Conservation (phyloP, 2,113 vertebrate genomes). For the Hymenochirus boettgeri region DNA sequence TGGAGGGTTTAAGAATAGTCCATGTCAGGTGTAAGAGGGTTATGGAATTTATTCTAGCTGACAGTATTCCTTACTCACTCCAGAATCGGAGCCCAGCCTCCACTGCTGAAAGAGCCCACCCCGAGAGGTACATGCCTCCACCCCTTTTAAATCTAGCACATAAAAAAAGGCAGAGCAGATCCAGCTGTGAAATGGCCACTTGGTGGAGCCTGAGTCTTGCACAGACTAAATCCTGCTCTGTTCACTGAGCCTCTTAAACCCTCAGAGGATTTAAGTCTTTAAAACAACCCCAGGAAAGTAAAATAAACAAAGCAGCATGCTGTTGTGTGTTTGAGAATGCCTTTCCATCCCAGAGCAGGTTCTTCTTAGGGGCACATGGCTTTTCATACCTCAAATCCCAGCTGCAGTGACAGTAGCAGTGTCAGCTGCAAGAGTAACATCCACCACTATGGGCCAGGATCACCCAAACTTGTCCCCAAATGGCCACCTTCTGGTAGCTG, state of each 20-base stretch:
- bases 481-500: constrained; percentile 63
- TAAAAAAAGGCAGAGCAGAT: constrained; percentile 10
- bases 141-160: constrained; percentile 14
- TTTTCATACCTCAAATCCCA: constrained; percentile 56
- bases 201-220: constrained; percentile 38
- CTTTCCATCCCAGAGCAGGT: not conserved
- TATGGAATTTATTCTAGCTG: no score
- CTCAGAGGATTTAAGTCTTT: not conserved
- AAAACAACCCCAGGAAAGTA: constrained; percentile 4
- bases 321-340: constrained; percentile 6
- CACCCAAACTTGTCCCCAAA: constrained; percentile 57
- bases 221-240: not conserved
- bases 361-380: constrained; percentile 51
- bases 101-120: constrained; percentile 14
- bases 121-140: constrained; percentile 22
- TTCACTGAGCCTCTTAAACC: constrained; percentile 31
- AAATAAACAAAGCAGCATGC: constrained; percentile 23
- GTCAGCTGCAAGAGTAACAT: constrained; percentile 54
- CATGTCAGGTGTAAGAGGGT: no score
- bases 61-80: no score
- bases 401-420: constrained; percentile 55
- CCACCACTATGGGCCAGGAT: constrained; percentile 46
- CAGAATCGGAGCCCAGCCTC: constrained; percentile 14
- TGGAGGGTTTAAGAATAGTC: no score
- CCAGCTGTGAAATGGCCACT: constrained; percentile 30